A percentile compares a stretch with the other conserved stretches of the same genome.
Conservation (phyloP, 1,140 invertebrate genomes). For the Melipona quadrifasciata region DNA sequence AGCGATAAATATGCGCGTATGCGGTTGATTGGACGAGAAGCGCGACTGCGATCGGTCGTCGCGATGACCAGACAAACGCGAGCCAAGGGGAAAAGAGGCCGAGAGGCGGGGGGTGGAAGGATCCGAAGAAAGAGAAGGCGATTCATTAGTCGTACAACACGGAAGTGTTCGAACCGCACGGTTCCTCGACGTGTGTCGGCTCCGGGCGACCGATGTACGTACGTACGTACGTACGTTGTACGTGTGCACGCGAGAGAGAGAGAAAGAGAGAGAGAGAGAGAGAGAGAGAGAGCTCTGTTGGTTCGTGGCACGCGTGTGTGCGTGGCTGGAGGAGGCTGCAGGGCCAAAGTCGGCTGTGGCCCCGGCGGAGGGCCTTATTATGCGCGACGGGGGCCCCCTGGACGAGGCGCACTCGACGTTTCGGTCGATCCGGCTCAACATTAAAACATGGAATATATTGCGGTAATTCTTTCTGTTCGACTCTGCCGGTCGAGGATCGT, state of each 20-base stretch:
- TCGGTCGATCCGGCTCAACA: slow-evolving; percentile 54
- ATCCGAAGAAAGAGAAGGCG: slow-evolving; percentile 72
- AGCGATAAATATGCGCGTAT: slow-evolving; percentile 54
- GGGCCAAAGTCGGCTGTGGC: slow-evolving; percentile 54
- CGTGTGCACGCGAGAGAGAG: neutral
- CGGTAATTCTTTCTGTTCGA: slow-evolving; percentile 68
- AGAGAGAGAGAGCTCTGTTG: neutral
- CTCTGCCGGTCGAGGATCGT: slow-evolving; percentile 8
- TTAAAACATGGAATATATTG: slow-evolving; percentile 65
- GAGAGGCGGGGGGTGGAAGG: slow-evolving; percentile 62
- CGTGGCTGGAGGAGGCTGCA: slow-evolving; percentile 17
- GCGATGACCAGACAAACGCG: slow-evolving; percentile 41
- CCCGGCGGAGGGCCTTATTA: slow-evolving; percentile 61
- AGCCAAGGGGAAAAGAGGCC: slow-evolving; percentile 9
- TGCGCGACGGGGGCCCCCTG: slow-evolving; percentile 61
- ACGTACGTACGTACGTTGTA: no score
- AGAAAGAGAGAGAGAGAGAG: neutral
- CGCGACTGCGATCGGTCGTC: slow-evolving; percentile 30
- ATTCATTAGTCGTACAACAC: slow-evolving; percentile 81
- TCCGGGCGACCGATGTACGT: neutral
- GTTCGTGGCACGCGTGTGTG: slow-evolving; percentile 11
- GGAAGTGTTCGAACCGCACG: slow-evolving; percentile 75
- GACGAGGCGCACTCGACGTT: slow-evolving; percentile 54
- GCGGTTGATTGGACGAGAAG: slow-evolving; percentile 56
- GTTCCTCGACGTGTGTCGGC: slow-evolving; percentile 58